phyloP scores from a whole-genome alignment of 2,888 invertebrate genomes.

The Cabera pusaria region DNA sequence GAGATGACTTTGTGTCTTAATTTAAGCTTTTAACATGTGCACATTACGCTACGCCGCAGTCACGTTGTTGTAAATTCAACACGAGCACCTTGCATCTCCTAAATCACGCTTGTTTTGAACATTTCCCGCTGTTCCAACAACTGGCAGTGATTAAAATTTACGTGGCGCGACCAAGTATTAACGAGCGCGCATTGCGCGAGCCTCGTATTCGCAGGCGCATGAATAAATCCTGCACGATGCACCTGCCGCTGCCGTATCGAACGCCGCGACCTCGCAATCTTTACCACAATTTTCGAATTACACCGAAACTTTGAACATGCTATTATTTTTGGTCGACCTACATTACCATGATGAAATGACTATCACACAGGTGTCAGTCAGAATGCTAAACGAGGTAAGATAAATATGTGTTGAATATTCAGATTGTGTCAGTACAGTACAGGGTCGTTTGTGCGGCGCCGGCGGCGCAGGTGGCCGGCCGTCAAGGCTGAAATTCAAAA shows the following conservation, averaged over 20 bases:
- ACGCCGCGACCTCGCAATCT: slow-evolving; percentile 35
- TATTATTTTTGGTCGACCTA: slow-evolving; percentile 21
- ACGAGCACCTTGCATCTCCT: slow-evolving; percentile 60
- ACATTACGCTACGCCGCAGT: slow-evolving; percentile 24
- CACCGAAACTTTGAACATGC: slow-evolving; percentile 9
- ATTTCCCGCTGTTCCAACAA: slow-evolving; percentile 74
- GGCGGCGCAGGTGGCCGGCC: slow-evolving; percentile 85
- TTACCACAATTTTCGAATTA: slow-evolving; percentile 17
- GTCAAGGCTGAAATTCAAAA: slow-evolving; percentile 84
- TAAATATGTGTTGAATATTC: slow-evolving; percentile 81
- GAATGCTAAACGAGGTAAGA: slow-evolving; percentile 73
- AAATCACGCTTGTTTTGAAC: slow-evolving; percentile 79
- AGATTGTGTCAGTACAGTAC: slow-evolving; percentile 80
- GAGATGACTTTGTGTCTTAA: slow-evolving; percentile 25
- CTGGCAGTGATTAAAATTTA: slow-evolving; percentile 82
- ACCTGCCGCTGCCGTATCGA: slow-evolving; percentile 60
- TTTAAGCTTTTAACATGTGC: slow-evolving; percentile 29
- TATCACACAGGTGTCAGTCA: slow-evolving; percentile 72
- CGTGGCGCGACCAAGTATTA: slow-evolving; percentile 80
- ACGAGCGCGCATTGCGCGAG: slow-evolving; percentile 73
- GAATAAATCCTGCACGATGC: slow-evolving; percentile 79
- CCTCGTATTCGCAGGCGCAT: slow-evolving; percentile 65
- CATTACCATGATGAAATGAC: slow-evolving; percentile 50
- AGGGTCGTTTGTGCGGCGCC: slow-evolving; percentile 84
- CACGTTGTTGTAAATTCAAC: slow-evolving; percentile 49